A percentile compares a stretch with the other conserved stretches of the same genome.
phyloP scores from a whole-genome alignment of 2,888 invertebrate species.

The Tubulanus polymorphus region DNA sequence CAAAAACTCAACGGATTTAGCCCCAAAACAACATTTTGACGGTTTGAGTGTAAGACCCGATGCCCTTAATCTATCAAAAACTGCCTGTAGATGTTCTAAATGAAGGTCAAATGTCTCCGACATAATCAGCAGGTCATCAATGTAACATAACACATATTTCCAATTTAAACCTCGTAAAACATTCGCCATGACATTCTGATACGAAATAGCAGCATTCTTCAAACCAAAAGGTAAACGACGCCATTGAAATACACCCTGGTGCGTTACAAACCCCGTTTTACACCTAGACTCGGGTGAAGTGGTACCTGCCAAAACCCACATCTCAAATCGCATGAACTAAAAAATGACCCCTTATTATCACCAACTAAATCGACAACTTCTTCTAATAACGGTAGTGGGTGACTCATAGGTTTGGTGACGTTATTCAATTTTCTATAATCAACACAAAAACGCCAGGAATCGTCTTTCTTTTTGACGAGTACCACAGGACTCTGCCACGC shows the following conservation, averaged over 20 bases:
- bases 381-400: slow-evolving; percentile 17
- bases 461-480: slow-evolving; percentile 17
- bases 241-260: slow-evolving; percentile 19
- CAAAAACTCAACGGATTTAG: slow-evolving; percentile 17
- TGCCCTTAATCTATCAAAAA: slow-evolving; percentile 17
- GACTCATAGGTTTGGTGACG: slow-evolving; percentile 16
- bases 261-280: slow-evolving; percentile 21
- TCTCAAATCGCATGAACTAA: slow-evolving; percentile 16
- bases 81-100: slow-evolving; percentile 14
- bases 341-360: slow-evolving; percentile 11
- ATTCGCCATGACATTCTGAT: slow-evolving; percentile 17
- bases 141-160: slow-evolving; percentile 22
- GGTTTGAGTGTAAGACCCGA: slow-evolving; percentile 20
- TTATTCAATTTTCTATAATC: slow-evolving; percentile 20
- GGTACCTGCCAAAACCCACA: slow-evolving; percentile 18
- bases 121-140: slow-evolving; percentile 24
- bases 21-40: slow-evolving; percentile 22
- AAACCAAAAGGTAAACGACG: slow-evolving; percentile 23
- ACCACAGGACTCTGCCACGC: slow-evolving; percentile 20
- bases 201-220: slow-evolving; percentile 19
- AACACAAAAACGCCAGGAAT: slow-evolving; percentile 19
- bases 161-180: slow-evolving; percentile 20
- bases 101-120: slow-evolving; percentile 18
- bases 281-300: slow-evolving; percentile 14
- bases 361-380: slow-evolving; percentile 19